Base-by-base conservation (phyloP, 92 coral and sea anemone genomes). In the Nematostella vectensis region DNA sequence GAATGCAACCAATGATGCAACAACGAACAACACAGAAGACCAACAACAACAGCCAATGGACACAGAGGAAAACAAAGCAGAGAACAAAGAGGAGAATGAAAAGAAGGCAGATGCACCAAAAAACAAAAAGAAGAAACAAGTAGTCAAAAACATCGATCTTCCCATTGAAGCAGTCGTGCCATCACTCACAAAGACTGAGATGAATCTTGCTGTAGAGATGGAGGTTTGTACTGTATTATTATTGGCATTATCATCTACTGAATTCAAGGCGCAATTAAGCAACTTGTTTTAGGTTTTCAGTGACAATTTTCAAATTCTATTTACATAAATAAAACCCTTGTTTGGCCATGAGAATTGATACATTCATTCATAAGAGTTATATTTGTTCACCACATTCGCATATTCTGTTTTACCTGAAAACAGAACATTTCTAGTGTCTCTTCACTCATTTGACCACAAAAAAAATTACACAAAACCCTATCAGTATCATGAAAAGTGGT, bases 81-180 rank as follows among this genome's bases (percentile, higher is more conserved):
- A 77, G 63, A 65, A 73, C 27, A 69, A 55, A 19, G 52, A 76
- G 15, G 70, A 43, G 12, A 21, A 75, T 11, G 76, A 63, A 29
- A 78, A 59, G 27, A 80, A 81, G 25, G 72, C 60, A 16, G 87
- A 77, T 12, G 85, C 68, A 11, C 75, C 85, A 0, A 88, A 83
- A 58, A 49, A 82, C 18, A 91, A 91, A 88, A 91, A 85, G 49
- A 91, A 86, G 88, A 91, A 91, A 28, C 91, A 66, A 26, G 63
- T 71, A 58, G 85, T 79, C 1, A 91, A 85, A 54, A 74, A 84
- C 27, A 65, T 74, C 48, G 98, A 91, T 18, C 77, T 91, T 26
- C 79, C 77, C 55, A 70, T 91, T 2, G 88, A 81, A 2, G 29
- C 75, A 15, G 45, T 38, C 22, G 85, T 86, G 1, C 88, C 95